These are phyloP conservation scores for Aromia moschata DNA, from an alignment of 2,888 invertebrate species.

Conservation along the genomic window DNA sequence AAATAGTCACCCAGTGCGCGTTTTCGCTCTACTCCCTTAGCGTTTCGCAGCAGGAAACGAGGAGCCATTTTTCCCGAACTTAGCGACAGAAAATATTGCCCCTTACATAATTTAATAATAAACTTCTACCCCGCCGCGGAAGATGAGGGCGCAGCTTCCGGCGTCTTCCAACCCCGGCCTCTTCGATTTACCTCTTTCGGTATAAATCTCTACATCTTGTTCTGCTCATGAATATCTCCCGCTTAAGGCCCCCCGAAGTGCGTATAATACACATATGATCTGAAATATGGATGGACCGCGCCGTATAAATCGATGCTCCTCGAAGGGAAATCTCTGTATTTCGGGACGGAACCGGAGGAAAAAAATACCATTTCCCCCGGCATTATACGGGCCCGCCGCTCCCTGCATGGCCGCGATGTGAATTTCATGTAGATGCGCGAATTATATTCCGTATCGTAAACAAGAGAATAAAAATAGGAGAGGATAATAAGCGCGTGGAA, in stretches of 20 bases:
- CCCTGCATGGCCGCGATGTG: constrained; percentile 14
- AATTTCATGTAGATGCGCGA: constrained; percentile 23
- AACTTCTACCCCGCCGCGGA: not conserved
- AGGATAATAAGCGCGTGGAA: constrained; percentile 8
- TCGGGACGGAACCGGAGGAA: constrained; percentile 7
- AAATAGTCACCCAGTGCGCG: too few relatives aligned
- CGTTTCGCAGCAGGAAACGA: not conserved
- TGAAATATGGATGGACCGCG: constrained; percentile 51
- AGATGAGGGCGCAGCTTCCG: not conserved
- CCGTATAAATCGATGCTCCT: constrained; percentile 24
- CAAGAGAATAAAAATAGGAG: not conserved
- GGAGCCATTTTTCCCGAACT: not conserved
- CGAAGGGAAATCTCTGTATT: constrained; percentile 26
- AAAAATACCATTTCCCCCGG: constrained; percentile 23
- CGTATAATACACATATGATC: constrained; percentile 54
- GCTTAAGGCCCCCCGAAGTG: constrained; percentile 46
- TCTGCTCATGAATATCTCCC: constrained; percentile 50
- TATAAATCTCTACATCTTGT: constrained; percentile 49
- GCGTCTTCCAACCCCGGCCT: not conserved
- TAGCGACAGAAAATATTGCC: constrained; percentile 1
- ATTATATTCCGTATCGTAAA: constrained; percentile 5
- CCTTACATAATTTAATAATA: constrained; percentile 5
- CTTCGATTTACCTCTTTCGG: constrained; percentile 37
- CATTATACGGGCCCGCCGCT: constrained; percentile 24
- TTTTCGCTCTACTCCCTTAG: not conserved